Evolutionary conservation across 2,888 invertebrate genomes (phyloP).

Genomic region (Athalia cordata): DNA sequence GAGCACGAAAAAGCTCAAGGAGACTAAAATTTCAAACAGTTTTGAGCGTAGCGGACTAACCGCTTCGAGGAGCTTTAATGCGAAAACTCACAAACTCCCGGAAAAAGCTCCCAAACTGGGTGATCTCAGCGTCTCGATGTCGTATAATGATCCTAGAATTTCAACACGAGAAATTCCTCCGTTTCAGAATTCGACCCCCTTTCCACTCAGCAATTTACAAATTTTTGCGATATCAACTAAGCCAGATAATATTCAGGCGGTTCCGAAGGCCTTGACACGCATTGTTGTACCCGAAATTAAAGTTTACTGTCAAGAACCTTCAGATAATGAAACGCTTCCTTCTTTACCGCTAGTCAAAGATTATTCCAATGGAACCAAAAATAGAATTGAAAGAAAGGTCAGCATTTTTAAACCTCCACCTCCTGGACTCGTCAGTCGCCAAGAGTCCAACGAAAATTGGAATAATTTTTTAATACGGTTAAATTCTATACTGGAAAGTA

Average conservation of each 20-base stretch:
- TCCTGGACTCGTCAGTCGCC: slow-evolving; percentile 68
- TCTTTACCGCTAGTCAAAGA: slow-evolving; percentile 62
- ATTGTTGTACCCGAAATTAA: slow-evolving; percentile 26
- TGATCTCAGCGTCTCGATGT: slow-evolving; percentile 54
- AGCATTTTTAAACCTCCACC: slow-evolving; percentile 71
- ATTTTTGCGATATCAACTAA: slow-evolving; percentile 69
- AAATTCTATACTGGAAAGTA: slow-evolving; percentile 74
- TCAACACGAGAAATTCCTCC: slow-evolving; percentile 45
- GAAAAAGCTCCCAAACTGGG: slow-evolving; percentile 55
- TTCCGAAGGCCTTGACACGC: slow-evolving; percentile 57
- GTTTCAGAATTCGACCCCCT: slow-evolving; percentile 29
- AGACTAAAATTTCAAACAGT: slow-evolving; percentile 53
- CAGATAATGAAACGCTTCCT: slow-evolving; percentile 63
- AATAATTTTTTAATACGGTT: slow-evolving; percentile 74
- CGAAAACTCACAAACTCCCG: not conserved
- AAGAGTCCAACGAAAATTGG: slow-evolving; percentile 74
- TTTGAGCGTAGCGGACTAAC: slow-evolving; percentile 48
- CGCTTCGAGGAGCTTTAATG: slow-evolving; percentile 57
- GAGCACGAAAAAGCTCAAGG: slow-evolving; percentile 47
- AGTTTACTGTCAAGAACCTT: not conserved
- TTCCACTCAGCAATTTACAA: slow-evolving; percentile 67
- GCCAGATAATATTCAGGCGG: slow-evolving; percentile 64
- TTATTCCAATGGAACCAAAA: slow-evolving; percentile 50
- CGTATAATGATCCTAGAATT: slow-evolving; percentile 53
- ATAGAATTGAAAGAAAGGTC: slow-evolving; percentile 61